These are phyloP conservation scores for Glareola pratincola DNA, from an alignment of 2,113 vertebrate species.

Conservation along the genomic window DNA sequence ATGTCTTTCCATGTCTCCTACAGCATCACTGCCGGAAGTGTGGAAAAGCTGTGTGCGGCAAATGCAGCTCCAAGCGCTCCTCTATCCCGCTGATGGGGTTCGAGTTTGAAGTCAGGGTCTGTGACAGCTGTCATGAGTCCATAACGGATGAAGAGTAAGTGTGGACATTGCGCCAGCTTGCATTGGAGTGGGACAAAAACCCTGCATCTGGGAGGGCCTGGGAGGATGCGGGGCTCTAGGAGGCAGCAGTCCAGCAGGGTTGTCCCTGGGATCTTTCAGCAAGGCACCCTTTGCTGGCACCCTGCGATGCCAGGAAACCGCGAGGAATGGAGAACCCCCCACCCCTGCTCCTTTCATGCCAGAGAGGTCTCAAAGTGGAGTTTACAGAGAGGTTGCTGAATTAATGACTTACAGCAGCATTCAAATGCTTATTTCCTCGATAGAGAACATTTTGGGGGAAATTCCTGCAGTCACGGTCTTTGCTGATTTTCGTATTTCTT, in stretches of 20 bases:
- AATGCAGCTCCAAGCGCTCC: constrained; percentile 94
- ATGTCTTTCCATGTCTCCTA: background rate
- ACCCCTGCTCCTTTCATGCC: fast-evolving
- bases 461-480: background rate
- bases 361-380: background rate
- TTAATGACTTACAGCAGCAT: background rate
- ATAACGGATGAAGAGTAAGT: constrained; percentile 98
- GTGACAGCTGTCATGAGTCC: constrained; percentile 92
- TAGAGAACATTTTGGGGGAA: background rate
- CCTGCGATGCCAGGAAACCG: fast-evolving
- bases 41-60: constrained; percentile 92
- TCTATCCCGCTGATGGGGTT: constrained; percentile 98
- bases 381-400: background rate
- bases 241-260: background rate
- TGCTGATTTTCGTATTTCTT: background rate
- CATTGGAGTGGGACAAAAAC: background rate
- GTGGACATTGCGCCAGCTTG: fast-evolving
- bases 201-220: background rate
- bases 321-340: background rate
- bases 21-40: constrained; percentile 99
- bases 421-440: background rate
- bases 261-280: background rate
- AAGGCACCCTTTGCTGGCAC: background rate
- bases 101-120: constrained; percentile 95
- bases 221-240: fast-evolving